These are phyloP conservation scores for Numenius arquata DNA, from an alignment of 2,113 vertebrate species.

Conservation along the genomic window DNA sequence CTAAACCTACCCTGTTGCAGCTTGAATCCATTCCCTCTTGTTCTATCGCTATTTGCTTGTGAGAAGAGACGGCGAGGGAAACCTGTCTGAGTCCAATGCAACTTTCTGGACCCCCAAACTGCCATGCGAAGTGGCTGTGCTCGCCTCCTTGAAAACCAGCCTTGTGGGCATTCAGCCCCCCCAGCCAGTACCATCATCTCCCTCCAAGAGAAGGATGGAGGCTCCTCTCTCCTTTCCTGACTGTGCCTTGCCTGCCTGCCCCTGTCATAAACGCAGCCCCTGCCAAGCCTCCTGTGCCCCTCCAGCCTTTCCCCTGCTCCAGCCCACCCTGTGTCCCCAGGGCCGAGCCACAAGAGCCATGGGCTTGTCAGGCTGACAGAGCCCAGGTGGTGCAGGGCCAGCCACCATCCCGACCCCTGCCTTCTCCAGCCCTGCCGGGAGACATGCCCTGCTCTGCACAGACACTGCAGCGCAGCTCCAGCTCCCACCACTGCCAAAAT, in stretches of 20 bases:
- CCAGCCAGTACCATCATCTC: not conserved
- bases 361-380: not conserved
- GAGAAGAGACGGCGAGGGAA: not conserved
- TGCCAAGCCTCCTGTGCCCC: not conserved
- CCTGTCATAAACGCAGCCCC: not conserved
- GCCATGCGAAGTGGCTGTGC: not conserved
- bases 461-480: not conserved
- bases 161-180: not conserved
- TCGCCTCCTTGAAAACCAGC: not conserved
- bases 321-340: not conserved
- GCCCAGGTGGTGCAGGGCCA: not conserved
- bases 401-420: not conserved
- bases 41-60: too few species aligned
- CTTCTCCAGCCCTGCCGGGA: not conserved
- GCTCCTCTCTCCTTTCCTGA: not conserved
- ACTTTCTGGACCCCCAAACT: not conserved
- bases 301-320: not conserved
- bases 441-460: not conserved
- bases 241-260: not conserved
- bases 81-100: not conserved
- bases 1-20: too few species aligned
- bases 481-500: not conserved
- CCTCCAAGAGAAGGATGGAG: not conserved
- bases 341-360: rapidly evolving
- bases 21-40: too few species aligned